Base-by-base conservation (phyloP, 2,888 invertebrate species). In the Hyalella azteca region DNA sequence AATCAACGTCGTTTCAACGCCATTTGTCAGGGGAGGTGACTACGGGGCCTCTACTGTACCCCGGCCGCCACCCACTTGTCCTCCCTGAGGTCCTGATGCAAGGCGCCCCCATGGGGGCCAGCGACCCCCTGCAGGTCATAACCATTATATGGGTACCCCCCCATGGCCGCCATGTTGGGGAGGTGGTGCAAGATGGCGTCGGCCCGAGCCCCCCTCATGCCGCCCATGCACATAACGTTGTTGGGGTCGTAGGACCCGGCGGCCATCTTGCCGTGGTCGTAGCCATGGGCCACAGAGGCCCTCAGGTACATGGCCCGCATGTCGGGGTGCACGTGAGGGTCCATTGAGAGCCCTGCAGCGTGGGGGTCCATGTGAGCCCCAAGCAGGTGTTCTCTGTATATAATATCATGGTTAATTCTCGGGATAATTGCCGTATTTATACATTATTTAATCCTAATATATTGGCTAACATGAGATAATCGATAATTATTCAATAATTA, bases 261-360 rank as follows among this genome's bases (percentile, higher is more conserved):
- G 22, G 66, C 78, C 83, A 83, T 81, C 73, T 83, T 83, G 60
- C 79, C 59, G 49, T 81, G 78, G 45, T 83, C 83, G 79, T 83
- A 81, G 11, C 41, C 75, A 48, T 75, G 75, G 45, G 45, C 75
- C n/a, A 39, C 73, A 7, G 40, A 36, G 11, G 73, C 36, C 9
- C 54, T 75, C 81, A 81, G 81, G 78, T 83, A 83, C 83, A 83
- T 83, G 59, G 81, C 83, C 15, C 81, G 48, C 83, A 83, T 83
- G 60, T 83, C 83, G 29, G 77, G 80, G 50, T 83, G 81, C 73
- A 83, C 78, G 79, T 76, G 80, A 77, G 79, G 81, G 3, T 75
- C 78, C 80, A 81, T 81, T 50, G 76, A 75, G 32, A 78, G 48
- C 39, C 77, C 80, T 3, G 22, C 40, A 0, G 26, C 15, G 36